Evolutionary conservation across 2,797 vertebrate genomes (phyloP), one percentile per base, ranked within the genome.

Genomic region (Schizothorax lantsangensis): DNA sequence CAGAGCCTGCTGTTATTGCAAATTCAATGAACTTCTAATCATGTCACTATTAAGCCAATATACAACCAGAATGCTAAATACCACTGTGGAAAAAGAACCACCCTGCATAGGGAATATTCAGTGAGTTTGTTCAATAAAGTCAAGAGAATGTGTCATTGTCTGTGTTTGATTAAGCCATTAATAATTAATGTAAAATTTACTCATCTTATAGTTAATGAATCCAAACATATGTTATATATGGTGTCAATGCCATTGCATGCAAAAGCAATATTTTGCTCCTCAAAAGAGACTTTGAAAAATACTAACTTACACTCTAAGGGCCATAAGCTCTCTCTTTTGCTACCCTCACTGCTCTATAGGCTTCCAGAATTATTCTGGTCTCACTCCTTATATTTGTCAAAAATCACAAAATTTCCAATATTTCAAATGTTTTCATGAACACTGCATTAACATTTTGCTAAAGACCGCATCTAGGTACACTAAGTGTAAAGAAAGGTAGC

Each of bases 21-120:
- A 62, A 73, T 57, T 62, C 26, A 86, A 80, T 72, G 12, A 80
- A 80, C 30, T 78, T 84, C 59, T 47, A 75, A 75, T 75, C 40
- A 78, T 69, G 30, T 78, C 15, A 52, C 59, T 40, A 78, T 80
- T 85, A 62, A 80, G 52, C 26, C 19, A 80, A 80, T 57, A 54
- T 21, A 69, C 36, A 57, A 9, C 38, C 43, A 62, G 54, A 78
- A 78, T 68, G 33, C 45, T 64, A 64, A 64, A 38, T 68, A 30
- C 14, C 9, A 6, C 79, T 81, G 52, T 78, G 75, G 40, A 40
- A 43, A 78, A n/a, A 15, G 52, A 40, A n/a, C 14, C 12, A 79
- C 2, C 23, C 21, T 79, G 12, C 23, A 40, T 4, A 26, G 33
- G 47, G 11, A 78, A 57, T n/a, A 52, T 54, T 77, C 19, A 21